These are phyloP conservation scores for Drosophila siamana DNA, from an alignment of 2,888 invertebrate species.

Conservation along the genomic window DNA sequence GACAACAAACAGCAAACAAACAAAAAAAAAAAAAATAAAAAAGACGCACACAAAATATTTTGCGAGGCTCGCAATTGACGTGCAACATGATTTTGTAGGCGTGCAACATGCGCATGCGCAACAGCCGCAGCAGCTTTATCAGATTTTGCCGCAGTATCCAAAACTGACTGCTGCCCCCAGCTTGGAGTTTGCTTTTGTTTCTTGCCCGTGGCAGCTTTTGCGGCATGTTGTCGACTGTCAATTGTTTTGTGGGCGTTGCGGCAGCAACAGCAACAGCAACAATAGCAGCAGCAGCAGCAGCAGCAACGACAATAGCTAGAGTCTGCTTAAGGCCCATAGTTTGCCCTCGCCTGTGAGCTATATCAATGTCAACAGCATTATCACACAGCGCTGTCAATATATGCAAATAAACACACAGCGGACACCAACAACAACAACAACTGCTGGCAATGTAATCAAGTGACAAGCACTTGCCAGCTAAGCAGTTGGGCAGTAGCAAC, in stretches of 20 bases:
- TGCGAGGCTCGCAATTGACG: constrained; percentile 77
- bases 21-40: constrained; percentile 34
- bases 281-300: constrained; percentile 23
- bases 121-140: constrained; percentile 81
- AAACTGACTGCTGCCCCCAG: constrained; percentile 40
- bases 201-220: constrained; percentile 46
- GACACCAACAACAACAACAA: constrained; percentile 35
- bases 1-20: constrained; percentile 35
- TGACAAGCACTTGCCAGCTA: constrained; percentile 63
- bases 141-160: constrained; percentile 73
- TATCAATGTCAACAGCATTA: constrained; percentile 82
- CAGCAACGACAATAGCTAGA: constrained; percentile 33
- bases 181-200: constrained; percentile 29
- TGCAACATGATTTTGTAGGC: constrained; percentile 86
- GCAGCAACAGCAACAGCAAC: constrained; percentile 44
- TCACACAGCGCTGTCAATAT: constrained; percentile 82
- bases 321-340: constrained; percentile 50
- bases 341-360: constrained; percentile 66
- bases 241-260: constrained; percentile 78
- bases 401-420: constrained; percentile 72
- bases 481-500: constrained; percentile 53
- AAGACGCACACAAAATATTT: constrained; percentile 54
- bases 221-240: constrained; percentile 78
- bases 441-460: constrained; percentile 53
- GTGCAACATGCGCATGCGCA: constrained; percentile 84